Conservation (phyloP, 2,113 vertebrate genomes). For the Hepsetus odoe region DNA sequence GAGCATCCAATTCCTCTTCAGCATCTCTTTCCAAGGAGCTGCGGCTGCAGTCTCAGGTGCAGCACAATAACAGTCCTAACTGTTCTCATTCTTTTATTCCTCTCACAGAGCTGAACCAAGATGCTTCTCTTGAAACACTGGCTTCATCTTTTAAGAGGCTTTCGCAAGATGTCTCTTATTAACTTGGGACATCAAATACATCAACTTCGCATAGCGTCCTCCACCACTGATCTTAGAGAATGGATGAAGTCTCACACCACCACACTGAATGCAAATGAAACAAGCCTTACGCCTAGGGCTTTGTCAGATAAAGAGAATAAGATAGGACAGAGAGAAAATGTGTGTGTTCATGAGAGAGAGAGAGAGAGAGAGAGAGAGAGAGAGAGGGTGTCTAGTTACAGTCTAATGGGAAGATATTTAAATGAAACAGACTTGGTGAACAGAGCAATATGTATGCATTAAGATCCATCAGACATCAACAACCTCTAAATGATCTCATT, state of each 20-base stretch:
- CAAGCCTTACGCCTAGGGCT: neutral
- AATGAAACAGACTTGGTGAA: neutral
- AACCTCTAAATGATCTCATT: neutral
- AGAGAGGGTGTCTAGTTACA: neutral
- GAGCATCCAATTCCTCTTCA: neutral
- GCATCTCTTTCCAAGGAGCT: neutral
- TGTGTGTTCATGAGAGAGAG: no score
- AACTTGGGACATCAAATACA: slow-evolving; percentile 15
- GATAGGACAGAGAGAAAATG: neutral
- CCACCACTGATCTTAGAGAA: neutral
- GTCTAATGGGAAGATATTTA: slow-evolving; percentile 5
- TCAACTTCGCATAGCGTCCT: neutral
- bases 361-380: neutral
- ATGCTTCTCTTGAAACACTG: neutral
- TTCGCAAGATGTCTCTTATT: slow-evolving; percentile 20
- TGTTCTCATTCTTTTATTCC: neutral
- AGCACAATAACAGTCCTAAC: neutral
- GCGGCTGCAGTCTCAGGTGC: slow-evolving; percentile 3
- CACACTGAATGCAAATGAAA: slow-evolving; percentile 14
- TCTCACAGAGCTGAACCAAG: neutral
- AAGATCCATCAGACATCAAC: neutral
- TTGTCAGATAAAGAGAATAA: neutral
- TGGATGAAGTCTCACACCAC: neutral
- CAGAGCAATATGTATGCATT: neutral
- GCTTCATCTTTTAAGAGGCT: slow-evolving; percentile 2